Base-by-base conservation (phyloP, 2,888 invertebrate species). In the Synergus japonicus region DNA sequence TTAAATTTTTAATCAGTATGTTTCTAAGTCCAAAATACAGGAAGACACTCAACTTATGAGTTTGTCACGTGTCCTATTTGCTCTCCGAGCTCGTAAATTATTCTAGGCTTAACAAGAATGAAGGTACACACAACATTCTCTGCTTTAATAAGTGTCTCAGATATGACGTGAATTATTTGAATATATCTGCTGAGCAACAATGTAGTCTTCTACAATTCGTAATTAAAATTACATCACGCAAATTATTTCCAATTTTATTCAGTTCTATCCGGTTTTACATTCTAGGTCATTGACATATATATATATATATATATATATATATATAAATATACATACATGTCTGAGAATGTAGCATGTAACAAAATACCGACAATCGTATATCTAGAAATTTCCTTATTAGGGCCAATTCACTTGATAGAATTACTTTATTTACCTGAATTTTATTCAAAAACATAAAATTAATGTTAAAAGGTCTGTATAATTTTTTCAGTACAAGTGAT, bases 111-210 rank as follows among this genome's bases (percentile, higher is more conserved):
- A 84, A 78, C 85, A 76, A 87, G 87, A 86, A 88, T 87, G 87
- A 89, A 87, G 85, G 86, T 84, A 85, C 87, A 89, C 84, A 85
- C 29, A 29, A 86, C 87, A 90, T 90, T 90, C 89, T 85, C 87
- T 86, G 88, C 88, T 89, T 90, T 90, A 90, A 90, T 90, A 90
- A 90, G 89, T 89, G 90, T 90, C 90, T 86, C 83, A 84, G 86
- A 87, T 90, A 90, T 87, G 89, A 90, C 89, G 87, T 87, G 88
- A 90, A 89, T 90, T 90, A 90, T 89, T 90, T 86, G 89, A 89
- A 90, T 89, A 89, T 89, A 87, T 90, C 87, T 87, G 85, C 87
- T 84, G 83, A 87, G 88, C 88, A 88, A 89, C 89, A 89, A 89
- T 90, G 89, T 87, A 88, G 85, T 84, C 85, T 84, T 86, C 85